Evolutionary conservation across 2,797 vertebrate genomes (phyloP), one percentile per base, ranked within the genome.

Genomic region (Acanthornis magna): DNA sequence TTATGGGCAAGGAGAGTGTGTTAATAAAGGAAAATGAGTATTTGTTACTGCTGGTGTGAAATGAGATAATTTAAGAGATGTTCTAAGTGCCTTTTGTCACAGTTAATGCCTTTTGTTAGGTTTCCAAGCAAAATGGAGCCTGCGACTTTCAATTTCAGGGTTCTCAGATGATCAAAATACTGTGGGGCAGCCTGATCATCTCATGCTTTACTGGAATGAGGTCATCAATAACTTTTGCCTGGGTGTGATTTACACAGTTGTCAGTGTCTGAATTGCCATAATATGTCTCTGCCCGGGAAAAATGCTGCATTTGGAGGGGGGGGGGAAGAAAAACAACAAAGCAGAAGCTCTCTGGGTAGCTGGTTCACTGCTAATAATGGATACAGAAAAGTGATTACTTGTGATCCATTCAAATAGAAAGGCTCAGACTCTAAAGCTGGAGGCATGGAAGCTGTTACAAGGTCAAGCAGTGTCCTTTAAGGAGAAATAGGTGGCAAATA

Each of bases 21-120:
- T 96, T 96, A 96, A 97, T 95, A 96, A 93, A 93, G 80, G 94
- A 86, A 95, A 95, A 93, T 36, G 78, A 96, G 62, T 89, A 85
- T 96, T 97, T 97, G 68, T 91, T 95, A 81, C 65, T 67, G 62
- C 88, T 93, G 67, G 75, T 88, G 34, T 96, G 95, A 95, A 96
- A 97, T 93, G 82, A 96, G 74, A 76, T 93, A 78, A 93, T 95
- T 96, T 91, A 94, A 96, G 77, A 96, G 93, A 88, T 89, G 53
- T 45, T 92, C 30, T 40, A 75, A 96, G 79, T 96, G 72, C 90
- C 91, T 97, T 97, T 96, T 89, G 72, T 88, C 93, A 91, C 74
- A 95, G 92, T 80, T 95, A 94, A 96, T 96, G 88, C 86, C 91
- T 89, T 94, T 97, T 96, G 85, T 94, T 91, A 92, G 88, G 10